Conservation (phyloP, 2,888 invertebrate species). For the Leptopterna dolabrata region DNA sequence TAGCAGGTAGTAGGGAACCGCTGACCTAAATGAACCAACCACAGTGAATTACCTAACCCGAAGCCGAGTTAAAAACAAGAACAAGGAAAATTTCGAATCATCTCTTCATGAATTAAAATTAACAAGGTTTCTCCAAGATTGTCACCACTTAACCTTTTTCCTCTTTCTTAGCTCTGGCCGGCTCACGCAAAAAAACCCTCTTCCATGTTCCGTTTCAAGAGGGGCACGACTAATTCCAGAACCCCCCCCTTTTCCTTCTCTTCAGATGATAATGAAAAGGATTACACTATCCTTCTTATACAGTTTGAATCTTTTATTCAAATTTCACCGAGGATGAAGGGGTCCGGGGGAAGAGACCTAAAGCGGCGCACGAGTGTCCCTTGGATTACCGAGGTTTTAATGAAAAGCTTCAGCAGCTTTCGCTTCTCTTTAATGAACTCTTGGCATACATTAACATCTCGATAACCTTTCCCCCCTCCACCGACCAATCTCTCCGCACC, state of each 20-base stretch:
- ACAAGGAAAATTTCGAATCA: too few species aligned
- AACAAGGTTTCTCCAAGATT: background rate
- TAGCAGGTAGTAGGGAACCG: too few species aligned
- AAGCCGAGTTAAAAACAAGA: background rate
- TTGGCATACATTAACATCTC: slow-evolving; percentile 56
- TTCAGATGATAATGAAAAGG: slow-evolving; percentile 55
- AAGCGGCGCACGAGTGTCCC: slow-evolving; percentile 40
- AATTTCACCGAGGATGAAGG: slow-evolving; percentile 35
- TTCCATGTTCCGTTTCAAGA: background rate
- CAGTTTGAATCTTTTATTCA: slow-evolving; percentile 57
- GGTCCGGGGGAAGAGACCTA: background rate
- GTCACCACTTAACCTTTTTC: background rate
- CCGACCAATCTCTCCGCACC: slow-evolving; percentile 3
- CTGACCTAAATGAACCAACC: too few species aligned
- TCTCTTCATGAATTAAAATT: background rate
- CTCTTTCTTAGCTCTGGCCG: background rate
- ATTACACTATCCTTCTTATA: slow-evolving; percentile 54
- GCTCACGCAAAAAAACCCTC: background rate
- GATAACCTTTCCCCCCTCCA: slow-evolving; percentile 43
- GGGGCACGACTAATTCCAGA: background rate
- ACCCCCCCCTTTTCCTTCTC: slow-evolving; percentile 12
- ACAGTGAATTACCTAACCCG: too few species aligned
- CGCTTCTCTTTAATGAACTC: slow-evolving; percentile 54
- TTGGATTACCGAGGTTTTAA: slow-evolving; percentile 51
- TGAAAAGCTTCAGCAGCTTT: slow-evolving; percentile 45